Base-by-base conservation (phyloP, 1,140 invertebrate genomes). In the Gonatopus flavifemur region DNA sequence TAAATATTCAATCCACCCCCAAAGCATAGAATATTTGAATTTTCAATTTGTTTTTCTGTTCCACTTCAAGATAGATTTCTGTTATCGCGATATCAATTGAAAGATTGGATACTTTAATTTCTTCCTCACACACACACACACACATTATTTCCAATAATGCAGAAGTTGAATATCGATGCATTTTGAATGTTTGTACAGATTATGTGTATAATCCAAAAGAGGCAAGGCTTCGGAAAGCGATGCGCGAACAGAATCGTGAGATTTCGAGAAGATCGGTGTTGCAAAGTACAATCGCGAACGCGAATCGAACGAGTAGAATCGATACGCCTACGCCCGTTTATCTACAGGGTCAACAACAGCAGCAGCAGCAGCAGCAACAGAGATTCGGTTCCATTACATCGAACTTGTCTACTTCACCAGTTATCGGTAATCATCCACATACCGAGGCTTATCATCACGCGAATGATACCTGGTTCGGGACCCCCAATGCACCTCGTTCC, bases 151-250 rank as follows among this genome's bases (percentile, higher is more conserved):
- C n/a, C n/a, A n/a, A n/a, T n/a, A n/a, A n/a, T n/a, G n/a, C n/a
- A n/a, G n/a, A n/a, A n/a, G n/a, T n/a, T n/a, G n/a, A n/a, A n/a
- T n/a, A n/a, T n/a, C n/a, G n/a, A n/a, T n/a, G n/a, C n/a, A n/a
- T n/a, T n/a, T n/a, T n/a, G n/a, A n/a, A n/a, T n/a, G n/a, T n/a
- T n/a, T 67, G 72, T 71, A 15, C 78, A 82, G 83, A 83, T 74
- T 86, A 86, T 65, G 82, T 84, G 31, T 86, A 86, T 69, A 85
- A 84, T 66, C 83, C 84, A 3, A 84, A 84, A 59, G 83, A 84
- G 68, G 83, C 83, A 24, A 73, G 83, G 47, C 67, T 84, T 52
- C 75, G 82, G 39, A 86, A 85, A 64, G 82, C 81, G 25, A 80
- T 83, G 76, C 77, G 82, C 49, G 82, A 83, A 39, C 76, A 80